Evolutionary conservation across 1,140 invertebrate genomes (phyloP), one percentile per base, ranked within the genome.

Genomic region (Drosophila arawakana): DNA sequence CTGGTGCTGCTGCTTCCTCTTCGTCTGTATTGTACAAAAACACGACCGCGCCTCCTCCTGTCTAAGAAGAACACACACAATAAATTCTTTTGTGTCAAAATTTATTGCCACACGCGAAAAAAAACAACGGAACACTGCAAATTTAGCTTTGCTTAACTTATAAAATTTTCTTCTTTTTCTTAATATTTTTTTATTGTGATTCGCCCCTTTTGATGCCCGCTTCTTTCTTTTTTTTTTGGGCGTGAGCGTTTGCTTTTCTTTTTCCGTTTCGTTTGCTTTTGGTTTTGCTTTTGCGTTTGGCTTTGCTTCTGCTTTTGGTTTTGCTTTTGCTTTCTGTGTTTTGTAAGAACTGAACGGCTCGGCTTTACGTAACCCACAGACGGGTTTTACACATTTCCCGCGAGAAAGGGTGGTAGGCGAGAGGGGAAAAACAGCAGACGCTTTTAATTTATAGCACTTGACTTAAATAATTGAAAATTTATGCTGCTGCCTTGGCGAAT

Each of bases 351-450:
- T 83, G 70, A 83, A 77, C 73, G 77, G 52, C 79, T 80, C 76
- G 75, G 83, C 82, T 86, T 86, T 86, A 86, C 82, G 82, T 86
- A 86, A 86, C 83, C 73, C 82, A 76, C 79, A 79, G 71, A 76
- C 83, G 76, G 71, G 78, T 75, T 63, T 76, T 76, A 81, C 60
- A 55, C 50, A 49, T 50, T 50, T 46, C 25, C 44, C 34, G 18
- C 21, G 54, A 13, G 2, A 13, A 18, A 7, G 15, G 5, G 10
- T 15, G 25, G 43, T 9, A 15, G 30, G 41, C 37, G 13, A 10
- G 11, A 2, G 35, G 35, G 60, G 47, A 54, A 55, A 58, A 68
- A 60, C 30, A 57, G 60, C 47, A 43, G 37, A 58, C 37, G 60
- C 37, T 39, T 44, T 30, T 59, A 61, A 43, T 11, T 62, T 49